A percentile compares a stretch with the other conserved stretches of the same genome.
phyloP scores from a whole-genome alignment of 2,797 vertebrate species.

The Hephaestus fuliginosus region DNA sequence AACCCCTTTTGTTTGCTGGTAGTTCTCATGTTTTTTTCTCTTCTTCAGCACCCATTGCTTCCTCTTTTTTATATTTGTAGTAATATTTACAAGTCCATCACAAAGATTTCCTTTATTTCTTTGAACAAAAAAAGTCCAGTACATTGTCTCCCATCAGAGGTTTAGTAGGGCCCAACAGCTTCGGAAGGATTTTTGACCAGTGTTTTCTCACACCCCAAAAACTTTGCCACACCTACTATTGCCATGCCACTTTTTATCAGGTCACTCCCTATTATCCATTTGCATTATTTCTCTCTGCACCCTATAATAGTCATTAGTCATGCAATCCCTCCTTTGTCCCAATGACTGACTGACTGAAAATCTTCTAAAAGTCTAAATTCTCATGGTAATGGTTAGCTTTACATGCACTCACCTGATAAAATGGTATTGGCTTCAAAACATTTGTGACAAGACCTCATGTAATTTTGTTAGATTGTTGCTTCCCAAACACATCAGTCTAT shows the following conservation, averaged over 20 bases:
- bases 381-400: background rate
- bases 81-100: constrained; percentile 85
- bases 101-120: constrained; percentile 84
- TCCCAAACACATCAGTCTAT: background rate
- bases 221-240: constrained; percentile 98
- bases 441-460: constrained; percentile 15
- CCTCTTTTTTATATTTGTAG: constrained; percentile 85
- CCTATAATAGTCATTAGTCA: constrained; percentile 16
- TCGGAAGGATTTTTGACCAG: constrained; percentile 99
- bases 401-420: constrained; percentile 70
- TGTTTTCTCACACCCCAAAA: constrained; percentile 93
- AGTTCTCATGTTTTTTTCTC: constrained; percentile 80
- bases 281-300: constrained; percentile 20
- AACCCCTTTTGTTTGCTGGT: constrained; percentile 90
- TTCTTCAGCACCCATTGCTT: constrained; percentile 91
- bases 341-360: background rate
- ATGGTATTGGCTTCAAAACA: constrained; percentile 49
- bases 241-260: constrained; percentile 87
- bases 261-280: constrained; percentile 81
- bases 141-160: constrained; percentile 90
- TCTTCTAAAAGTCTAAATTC: background rate
- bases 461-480: constrained; percentile 1
- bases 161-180: constrained; percentile 89
- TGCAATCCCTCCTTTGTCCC: constrained; percentile 27
- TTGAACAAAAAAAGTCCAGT: constrained; percentile 66